Conservation (phyloP, 2,113 vertebrate species). For the Lutjanus erythropterus region DNA sequence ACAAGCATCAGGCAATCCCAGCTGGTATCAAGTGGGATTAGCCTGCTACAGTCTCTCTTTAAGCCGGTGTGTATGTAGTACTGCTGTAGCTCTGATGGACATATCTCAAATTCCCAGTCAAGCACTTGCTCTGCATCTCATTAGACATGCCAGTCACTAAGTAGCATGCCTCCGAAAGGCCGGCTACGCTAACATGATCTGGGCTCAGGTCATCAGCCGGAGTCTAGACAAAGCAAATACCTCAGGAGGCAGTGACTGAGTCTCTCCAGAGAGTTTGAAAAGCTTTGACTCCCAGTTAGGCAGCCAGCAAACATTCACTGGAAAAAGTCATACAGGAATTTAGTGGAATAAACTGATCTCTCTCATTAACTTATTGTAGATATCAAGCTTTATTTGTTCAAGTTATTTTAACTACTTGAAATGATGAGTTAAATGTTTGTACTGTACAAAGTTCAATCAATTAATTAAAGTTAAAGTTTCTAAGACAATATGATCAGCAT, state of each 20-base stretch:
- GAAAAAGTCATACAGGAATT: too few relatives aligned
- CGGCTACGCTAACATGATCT: neutral
- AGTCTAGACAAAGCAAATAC: slow-evolving; percentile 38
- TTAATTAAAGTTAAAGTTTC: too few relatives aligned
- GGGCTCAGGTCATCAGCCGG: slow-evolving; percentile 26
- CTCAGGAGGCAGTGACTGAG: slow-evolving; percentile 10
- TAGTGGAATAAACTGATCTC: too few relatives aligned
- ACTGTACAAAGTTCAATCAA: too few relatives aligned
- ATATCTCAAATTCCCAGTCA: slow-evolving; percentile 41
- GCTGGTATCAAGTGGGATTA: slow-evolving; percentile 13
- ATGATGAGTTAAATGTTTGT: too few relatives aligned
- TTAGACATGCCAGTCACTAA: slow-evolving; percentile 50
- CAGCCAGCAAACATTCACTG: slow-evolving; percentile 4
- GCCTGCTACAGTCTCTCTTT: neutral
- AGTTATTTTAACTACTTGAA: too few relatives aligned
- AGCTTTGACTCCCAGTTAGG: neutral
- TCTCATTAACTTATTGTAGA: too few relatives aligned
- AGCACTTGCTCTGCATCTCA: slow-evolving; percentile 18
- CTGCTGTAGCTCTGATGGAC: slow-evolving; percentile 29
- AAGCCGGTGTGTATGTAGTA: neutral
- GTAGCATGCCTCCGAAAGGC: slow-evolving; percentile 11
- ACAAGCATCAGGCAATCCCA: neutral
- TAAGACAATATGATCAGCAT: too few relatives aligned
- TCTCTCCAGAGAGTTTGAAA: slow-evolving; percentile 17
- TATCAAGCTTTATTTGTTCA: too few relatives aligned